These are phyloP conservation scores for Drosophila borborema DNA, from an alignment of 2,888 invertebrate species.

Conservation along the genomic window DNA sequence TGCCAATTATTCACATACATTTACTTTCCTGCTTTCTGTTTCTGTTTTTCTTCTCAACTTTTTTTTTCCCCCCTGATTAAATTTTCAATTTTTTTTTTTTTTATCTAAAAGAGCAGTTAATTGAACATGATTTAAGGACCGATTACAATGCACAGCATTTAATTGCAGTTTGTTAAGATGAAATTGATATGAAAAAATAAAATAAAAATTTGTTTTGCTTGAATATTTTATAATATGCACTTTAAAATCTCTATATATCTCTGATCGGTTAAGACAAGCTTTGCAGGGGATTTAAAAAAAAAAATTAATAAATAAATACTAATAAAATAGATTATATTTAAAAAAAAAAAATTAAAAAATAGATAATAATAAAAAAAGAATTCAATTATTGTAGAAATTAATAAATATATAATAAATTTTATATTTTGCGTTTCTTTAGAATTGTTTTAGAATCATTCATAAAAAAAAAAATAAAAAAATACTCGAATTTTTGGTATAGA, in stretches of 20 bases:
- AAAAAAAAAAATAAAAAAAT: no score
- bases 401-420: no score
- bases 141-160: slow-evolving; percentile 16
- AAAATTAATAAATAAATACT: no score
- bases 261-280: no score
- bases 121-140: slow-evolving; percentile 55
- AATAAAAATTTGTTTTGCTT: background rate
- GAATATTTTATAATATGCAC: background rate
- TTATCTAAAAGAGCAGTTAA: slow-evolving; percentile 65
- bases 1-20: slow-evolving; percentile 49
- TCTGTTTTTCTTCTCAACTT: slow-evolving; percentile 2
- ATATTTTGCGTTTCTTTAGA: no score
- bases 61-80: slow-evolving; percentile 3
- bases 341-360: no score
- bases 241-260: background rate
- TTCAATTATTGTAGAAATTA: no score
- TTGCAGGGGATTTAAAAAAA: no score
- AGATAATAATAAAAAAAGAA: no score
- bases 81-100: slow-evolving; percentile 38
- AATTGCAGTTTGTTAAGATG: slow-evolving; percentile 3
- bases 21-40: slow-evolving; percentile 22
- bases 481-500: no score
- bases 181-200: background rate
- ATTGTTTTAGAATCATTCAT: no score
- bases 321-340: no score